A percentile compares a stretch with the other conserved stretches of the same genome.
phyloP scores from a whole-genome alignment of 1,140 invertebrate species.

The Battus philenor region DNA sequence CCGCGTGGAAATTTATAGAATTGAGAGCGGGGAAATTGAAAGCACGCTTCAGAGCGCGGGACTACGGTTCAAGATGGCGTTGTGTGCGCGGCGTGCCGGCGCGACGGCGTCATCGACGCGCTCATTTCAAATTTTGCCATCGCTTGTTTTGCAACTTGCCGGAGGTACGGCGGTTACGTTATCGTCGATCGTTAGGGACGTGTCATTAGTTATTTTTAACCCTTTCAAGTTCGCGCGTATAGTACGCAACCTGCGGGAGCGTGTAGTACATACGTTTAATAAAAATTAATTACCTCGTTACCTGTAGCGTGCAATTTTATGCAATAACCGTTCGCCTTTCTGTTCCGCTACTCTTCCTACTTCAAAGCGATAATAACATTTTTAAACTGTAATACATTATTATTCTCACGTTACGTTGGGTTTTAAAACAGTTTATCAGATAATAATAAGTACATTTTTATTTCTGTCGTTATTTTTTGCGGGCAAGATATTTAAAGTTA shows the following conservation, averaged over 20 bases:
- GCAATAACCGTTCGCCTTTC: conserved; percentile 63
- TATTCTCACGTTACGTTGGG: too few relatives aligned
- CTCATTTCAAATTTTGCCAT: conserved; percentile 63
- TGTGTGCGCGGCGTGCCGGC: conserved; percentile 68
- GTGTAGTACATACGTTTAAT: conserved; percentile 47
- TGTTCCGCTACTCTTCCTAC: conserved; percentile 62
- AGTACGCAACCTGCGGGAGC: conserved; percentile 36
- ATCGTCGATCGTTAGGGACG: conserved; percentile 44
- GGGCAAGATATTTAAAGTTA: too few relatives aligned
- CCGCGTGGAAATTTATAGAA: not conserved
- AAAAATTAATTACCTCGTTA: conserved; percentile 57
- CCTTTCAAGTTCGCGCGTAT: conserved; percentile 32
- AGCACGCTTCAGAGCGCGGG: conserved; percentile 57
- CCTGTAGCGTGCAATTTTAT: conserved; percentile 62
- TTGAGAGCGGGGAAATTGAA: conserved; percentile 46
- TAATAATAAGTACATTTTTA: too few relatives aligned
- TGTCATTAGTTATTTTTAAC: conserved; percentile 75
- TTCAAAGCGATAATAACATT: conserved; percentile 38
- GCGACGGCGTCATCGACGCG: conserved; percentile 62
- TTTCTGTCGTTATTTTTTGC: too few relatives aligned
- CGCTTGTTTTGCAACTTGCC: conserved; percentile 58
- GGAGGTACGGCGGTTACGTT: conserved; percentile 50
- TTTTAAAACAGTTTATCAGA: too few relatives aligned
- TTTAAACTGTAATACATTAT: too few relatives aligned
- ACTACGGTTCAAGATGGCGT: conserved; percentile 63